A percentile compares a stretch with the other conserved stretches of the same genome.
phyloP scores from a whole-genome alignment of 2,113 vertebrate species.

The Stegostoma tigrinum region DNA sequence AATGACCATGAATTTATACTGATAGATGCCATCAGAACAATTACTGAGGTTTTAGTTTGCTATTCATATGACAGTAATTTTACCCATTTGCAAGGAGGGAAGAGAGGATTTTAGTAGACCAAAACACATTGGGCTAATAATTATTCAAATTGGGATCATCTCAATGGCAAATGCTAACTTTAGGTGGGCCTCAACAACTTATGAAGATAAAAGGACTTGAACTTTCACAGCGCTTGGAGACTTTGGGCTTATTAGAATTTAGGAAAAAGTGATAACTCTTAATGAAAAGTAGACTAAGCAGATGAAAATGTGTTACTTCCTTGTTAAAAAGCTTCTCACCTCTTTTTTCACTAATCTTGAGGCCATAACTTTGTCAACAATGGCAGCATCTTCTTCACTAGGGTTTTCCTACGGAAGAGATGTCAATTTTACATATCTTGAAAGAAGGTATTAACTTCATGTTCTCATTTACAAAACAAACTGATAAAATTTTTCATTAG shows the following conservation, averaged over 20 bases:
- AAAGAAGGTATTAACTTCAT: not conserved
- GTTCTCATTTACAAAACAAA: not conserved
- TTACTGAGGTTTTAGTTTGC: not conserved
- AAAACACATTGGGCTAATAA: not conserved
- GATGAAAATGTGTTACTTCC: not conserved
- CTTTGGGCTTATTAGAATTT: not conserved
- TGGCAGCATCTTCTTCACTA: constrained; percentile 92
- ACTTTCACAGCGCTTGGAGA: not conserved
- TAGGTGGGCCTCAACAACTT: not conserved
- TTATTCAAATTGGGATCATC: not conserved
- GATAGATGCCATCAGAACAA: not conserved
- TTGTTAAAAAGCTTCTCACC: constrained; percentile 58
- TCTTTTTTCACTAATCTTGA: constrained; percentile 85
- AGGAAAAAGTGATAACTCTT: not conserved
- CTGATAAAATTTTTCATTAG: not conserved
- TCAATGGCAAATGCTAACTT: not conserved
- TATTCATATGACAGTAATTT: not conserved
- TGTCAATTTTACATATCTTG: constrained; percentile 22
- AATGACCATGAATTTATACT: not conserved
- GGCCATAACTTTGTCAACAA: constrained; percentile 96
- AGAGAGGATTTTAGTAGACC: not conserved
- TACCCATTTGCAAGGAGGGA: not conserved
- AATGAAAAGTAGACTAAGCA: not conserved
- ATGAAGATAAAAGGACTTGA: not conserved
- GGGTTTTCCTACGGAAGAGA: constrained; percentile 76